Evolutionary conservation across 2,888 invertebrate genomes (phyloP), one percentile per base, ranked within the genome.

Genomic region (Cybosia mesomella): DNA sequence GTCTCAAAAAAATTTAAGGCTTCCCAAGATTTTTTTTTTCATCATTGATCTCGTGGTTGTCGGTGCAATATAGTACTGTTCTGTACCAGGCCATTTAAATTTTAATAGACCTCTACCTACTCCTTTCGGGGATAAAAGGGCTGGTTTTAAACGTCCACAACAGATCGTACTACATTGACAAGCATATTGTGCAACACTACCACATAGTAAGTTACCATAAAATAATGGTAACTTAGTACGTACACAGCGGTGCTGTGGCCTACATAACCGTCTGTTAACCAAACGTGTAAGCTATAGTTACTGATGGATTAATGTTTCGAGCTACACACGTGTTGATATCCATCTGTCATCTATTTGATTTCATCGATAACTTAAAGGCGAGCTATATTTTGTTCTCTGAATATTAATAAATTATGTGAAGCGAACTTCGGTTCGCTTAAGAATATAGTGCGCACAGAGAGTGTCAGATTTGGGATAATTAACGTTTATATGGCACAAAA

Each of bases 321-420:
- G 36, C 39, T 18, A 36, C 36, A 13, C 34, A 1, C 36, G 21
- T 59, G 59, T 59, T 59, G 59, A 59, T 18, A 15, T 18, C n/a
- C 59, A 58, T 58, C 58, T 32, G 58, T 58, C 58, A 55, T 24
- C 55, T 55, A 55, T 58, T 58, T 18, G 58, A 34, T 58, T 58
- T 58, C 58, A 58, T 58, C 34, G 34, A 58, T 34, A 34, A 34
- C n/a, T 58, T 39, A 39, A 21, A 22, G 24, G 21, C 32, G 58
- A n/a, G 58, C 32, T 22, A 13, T 11, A 34, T 28, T 13, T 11
- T 24, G 3, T 55, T 13, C 55, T 28, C 22, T 10, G 55, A 55
- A 28, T 28, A 24, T 8, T 21, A 28, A 24, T 53, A 18, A 53
- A 34, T 7, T 34, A 10, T 10, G 9, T 8, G 10, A 34, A 10